Conservation (phyloP, 2,113 vertebrate species). For the Cephalopterus ornatus region DNA sequence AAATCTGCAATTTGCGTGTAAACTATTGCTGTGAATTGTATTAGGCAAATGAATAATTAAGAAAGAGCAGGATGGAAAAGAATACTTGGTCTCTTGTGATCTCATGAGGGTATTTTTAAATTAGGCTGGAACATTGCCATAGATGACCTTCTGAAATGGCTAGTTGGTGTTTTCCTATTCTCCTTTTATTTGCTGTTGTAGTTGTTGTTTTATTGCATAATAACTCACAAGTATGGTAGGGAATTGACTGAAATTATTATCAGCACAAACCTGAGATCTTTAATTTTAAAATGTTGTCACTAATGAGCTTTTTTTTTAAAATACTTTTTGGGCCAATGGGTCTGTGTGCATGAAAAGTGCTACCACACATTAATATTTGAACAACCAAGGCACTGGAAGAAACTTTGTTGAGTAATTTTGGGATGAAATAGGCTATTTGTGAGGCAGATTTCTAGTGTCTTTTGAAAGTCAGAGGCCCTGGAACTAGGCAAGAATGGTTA, state of each 20-base stretch:
- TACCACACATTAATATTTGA: neutral
- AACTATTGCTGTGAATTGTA: conserved; percentile 9
- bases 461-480: neutral
- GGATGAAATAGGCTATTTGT: neutral
- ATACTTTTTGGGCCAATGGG: neutral
- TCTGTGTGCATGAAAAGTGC: neutral
- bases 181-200: neutral
- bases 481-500: accelerated
- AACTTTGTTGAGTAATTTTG: neutral
- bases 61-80: conserved; percentile 3
- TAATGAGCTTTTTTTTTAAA: neutral
- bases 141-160: neutral
- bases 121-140: conserved; percentile 5
- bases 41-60: conserved; percentile 14
- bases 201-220: neutral
- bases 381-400: neutral
- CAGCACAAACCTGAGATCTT: neutral
- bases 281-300: neutral
- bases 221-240: neutral
- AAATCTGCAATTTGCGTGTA: conserved; percentile 58
- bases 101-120: conserved; percentile 25
- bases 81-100: conserved; percentile 37
- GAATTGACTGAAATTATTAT: conserved; percentile 4
- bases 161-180: neutral
- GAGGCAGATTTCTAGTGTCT: neutral